Evolutionary conservation across 1,140 invertebrate species (phyloP).

Genomic region (Heliconius congener): DNA sequence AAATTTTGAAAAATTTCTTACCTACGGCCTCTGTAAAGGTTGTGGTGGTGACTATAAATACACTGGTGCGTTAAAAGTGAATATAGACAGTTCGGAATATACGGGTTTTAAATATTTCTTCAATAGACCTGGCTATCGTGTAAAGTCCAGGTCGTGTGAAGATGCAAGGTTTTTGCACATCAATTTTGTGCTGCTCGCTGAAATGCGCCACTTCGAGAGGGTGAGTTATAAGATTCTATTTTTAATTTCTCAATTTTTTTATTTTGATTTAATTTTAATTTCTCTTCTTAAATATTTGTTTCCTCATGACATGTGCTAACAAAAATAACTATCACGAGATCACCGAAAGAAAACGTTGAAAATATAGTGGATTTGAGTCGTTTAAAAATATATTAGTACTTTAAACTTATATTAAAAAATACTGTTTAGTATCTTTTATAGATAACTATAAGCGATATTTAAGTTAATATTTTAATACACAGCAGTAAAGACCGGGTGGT

Average conservation of each 20-base stretch:
- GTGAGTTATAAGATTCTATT: conserved; percentile 66
- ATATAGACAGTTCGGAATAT: conserved; percentile 75
- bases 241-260: background rate
- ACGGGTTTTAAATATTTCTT: conserved; percentile 74
- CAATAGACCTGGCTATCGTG: conserved; percentile 64
- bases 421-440: background rate
- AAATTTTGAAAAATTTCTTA: conserved; percentile 62
- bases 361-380: no score
- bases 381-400: no score
- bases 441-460: background rate
- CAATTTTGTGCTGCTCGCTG: conserved; percentile 83
- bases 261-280: no score
- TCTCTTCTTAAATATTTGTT: no score
- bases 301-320: no score
- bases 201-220: conserved; percentile 84
- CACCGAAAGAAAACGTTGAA: no score
- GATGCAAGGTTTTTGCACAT: conserved; percentile 85
- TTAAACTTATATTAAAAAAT: background rate
- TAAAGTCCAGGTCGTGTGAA: conserved; percentile 77
- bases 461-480: background rate
- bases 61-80: conserved; percentile 68
- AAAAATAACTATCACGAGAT: no score
- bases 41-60: conserved; percentile 75
- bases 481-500: background rate
- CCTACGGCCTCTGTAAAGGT: conserved; percentile 66